Percentiles rank a stretch among this genome's conserved stretches.
These are phyloP conservation scores for Acrobeloides nanus DNA, from an alignment of 2,888 invertebrate species.

Conservation along the genomic window DNA sequence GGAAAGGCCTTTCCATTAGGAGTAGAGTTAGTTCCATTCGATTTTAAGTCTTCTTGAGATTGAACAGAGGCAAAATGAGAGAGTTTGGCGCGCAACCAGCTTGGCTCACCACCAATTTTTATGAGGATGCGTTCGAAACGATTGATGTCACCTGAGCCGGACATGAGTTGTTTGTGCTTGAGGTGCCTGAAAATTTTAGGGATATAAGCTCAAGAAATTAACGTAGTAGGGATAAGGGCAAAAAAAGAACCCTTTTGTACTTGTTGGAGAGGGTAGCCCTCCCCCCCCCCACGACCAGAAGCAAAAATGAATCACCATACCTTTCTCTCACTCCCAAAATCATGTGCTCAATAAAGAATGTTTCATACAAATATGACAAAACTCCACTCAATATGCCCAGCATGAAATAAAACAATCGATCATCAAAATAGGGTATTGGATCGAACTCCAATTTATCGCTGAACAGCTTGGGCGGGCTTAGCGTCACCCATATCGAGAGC, in stretches of 20 bases:
- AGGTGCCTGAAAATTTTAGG: slow-evolving; percentile 18
- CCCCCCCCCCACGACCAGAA: no score
- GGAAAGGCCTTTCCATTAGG: no score
- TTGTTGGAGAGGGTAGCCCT: no score
- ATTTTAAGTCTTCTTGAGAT: no score
- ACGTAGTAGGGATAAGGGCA: no score
- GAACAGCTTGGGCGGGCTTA: slow-evolving; percentile 30
- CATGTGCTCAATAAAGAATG: slow-evolving; percentile 34
- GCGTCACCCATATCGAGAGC: slow-evolving; percentile 30
- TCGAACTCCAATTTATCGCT: slow-evolving; percentile 36
- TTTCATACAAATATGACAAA: slow-evolving; percentile 36
- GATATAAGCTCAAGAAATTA: background rate
- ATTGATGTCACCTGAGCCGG: slow-evolving; percentile 66
- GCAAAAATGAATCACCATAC: slow-evolving; percentile 22
- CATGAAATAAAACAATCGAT: slow-evolving; percentile 33
- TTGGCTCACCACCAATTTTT: slow-evolving; percentile 33
- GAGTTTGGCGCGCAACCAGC: slow-evolving; percentile 25
- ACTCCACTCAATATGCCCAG: slow-evolving; percentile 31
- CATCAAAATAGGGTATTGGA: slow-evolving; percentile 39
- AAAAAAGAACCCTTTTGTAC: no score
- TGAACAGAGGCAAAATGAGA: slow-evolving; percentile 7
- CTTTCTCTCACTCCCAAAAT: slow-evolving; percentile 37
- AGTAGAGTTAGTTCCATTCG: no score
- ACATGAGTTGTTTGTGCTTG: slow-evolving; percentile 60
- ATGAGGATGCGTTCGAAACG: slow-evolving; percentile 60